A percentile compares a stretch with the other conserved stretches of the same genome.
phyloP scores from a whole-genome alignment of 1,140 invertebrate species.

The Zophobas atratus region DNA sequence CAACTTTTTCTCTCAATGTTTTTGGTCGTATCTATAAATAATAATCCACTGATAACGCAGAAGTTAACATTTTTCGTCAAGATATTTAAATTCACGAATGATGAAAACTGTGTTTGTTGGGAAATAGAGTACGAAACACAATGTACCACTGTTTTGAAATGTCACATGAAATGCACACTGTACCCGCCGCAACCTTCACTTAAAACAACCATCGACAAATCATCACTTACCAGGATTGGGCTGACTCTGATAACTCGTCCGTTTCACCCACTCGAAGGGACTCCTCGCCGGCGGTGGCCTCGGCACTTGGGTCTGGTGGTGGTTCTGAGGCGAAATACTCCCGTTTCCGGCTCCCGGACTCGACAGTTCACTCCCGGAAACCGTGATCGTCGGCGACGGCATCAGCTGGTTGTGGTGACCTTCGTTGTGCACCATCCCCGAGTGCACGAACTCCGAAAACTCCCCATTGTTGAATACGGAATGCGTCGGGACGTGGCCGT shows the following conservation, averaged over 20 bases:
- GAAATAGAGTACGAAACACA: too few species aligned
- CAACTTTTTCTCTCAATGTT: too few species aligned
- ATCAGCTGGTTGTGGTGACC: conserved; percentile 61
- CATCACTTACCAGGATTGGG: conserved; percentile 82
- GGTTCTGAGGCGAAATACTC: conserved; percentile 69
- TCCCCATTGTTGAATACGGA: conserved; percentile 64
- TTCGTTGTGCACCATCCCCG: conserved; percentile 55
- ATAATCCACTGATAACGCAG: too few species aligned
- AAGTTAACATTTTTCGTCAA: too few species aligned
- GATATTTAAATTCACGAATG: too few species aligned
- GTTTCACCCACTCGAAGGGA: conserved; percentile 93
- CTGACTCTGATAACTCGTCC: conserved; percentile 85
- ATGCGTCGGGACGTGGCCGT: conserved; percentile 52
- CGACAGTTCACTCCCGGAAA: conserved; percentile 77
- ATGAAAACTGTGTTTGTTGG: too few species aligned
- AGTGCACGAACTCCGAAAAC: conserved; percentile 64
- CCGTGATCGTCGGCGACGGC: conserved; percentile 76
- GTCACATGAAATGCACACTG: too few species aligned
- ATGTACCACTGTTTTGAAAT: too few species aligned
- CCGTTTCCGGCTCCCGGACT: conserved; percentile 74
- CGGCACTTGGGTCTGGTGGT: conserved; percentile 63
- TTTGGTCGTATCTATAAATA: too few species aligned
- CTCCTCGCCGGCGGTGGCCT: conserved; percentile 79
- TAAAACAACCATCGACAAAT: too few species aligned
- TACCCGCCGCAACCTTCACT: too few species aligned